These are phyloP conservation scores for Hydrochoerus hydrochaeris DNA, from an alignment of 2,113 vertebrate species.

Conservation along the genomic window DNA sequence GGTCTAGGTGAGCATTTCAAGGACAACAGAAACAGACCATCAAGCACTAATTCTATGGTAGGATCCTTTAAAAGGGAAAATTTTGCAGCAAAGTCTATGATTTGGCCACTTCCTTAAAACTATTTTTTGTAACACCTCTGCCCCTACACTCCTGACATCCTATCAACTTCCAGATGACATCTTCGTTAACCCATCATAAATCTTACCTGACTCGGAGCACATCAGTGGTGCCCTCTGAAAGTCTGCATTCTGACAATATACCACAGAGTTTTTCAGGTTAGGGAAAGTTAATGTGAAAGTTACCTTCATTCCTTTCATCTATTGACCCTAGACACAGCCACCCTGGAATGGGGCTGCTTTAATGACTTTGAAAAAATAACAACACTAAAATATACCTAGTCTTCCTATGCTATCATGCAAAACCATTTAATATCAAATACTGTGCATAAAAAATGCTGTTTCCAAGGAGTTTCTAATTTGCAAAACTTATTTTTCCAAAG, in stretches of 20 bases:
- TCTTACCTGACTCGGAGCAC: background rate
- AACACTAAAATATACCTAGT: background rate
- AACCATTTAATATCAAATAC: background rate
- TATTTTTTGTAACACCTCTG: background rate
- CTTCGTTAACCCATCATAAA: constrained; percentile 23
- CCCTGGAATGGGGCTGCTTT: background rate
- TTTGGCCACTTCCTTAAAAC: background rate
- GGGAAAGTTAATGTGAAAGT: background rate
- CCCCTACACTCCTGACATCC: background rate
- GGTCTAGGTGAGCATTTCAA: constrained; percentile 56
- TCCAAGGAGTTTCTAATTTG: background rate
- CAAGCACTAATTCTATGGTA: background rate
- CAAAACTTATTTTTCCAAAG: constrained; percentile 22
- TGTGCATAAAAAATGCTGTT: background rate
- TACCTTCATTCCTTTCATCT: background rate
- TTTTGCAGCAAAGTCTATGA: background rate
- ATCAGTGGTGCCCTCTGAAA: background rate
- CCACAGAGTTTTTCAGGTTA: background rate
- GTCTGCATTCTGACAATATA: background rate
- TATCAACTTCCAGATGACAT: constrained; percentile 45
- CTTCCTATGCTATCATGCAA: background rate
- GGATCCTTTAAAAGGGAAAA: background rate
- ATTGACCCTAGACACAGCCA: background rate
- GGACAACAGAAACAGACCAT: constrained; percentile 34
- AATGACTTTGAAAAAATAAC: constrained; percentile 41